A percentile compares a stretch with the other conserved stretches of the same genome.
phyloP scores from a whole-genome alignment of 2,797 vertebrate species.

The Poeciliopsis infans region DNA sequence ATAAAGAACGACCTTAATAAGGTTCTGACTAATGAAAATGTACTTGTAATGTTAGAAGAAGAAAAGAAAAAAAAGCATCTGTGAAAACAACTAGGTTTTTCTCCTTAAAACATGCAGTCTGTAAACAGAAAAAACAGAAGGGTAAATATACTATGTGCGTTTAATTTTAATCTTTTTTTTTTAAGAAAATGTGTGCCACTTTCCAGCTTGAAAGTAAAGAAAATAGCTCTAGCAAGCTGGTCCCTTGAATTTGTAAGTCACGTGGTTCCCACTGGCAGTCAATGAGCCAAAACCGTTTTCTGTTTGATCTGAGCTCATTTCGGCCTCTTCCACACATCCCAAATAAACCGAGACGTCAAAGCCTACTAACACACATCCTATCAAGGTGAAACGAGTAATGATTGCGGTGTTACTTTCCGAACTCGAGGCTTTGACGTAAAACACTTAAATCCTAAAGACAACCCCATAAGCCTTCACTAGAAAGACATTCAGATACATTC shows the following conservation, averaged over 20 bases:
- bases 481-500: conserved; percentile 64
- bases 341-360: conserved; percentile 9
- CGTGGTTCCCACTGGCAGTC: not conserved
- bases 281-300: conserved; percentile 6
- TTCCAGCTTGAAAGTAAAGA: conserved; percentile 1
- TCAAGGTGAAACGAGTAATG: not conserved
- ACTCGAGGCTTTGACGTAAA: conserved; percentile 10
- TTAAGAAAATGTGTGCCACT: conserved; percentile 9
- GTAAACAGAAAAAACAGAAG: conserved; percentile 45
- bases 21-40: conserved; percentile 20
- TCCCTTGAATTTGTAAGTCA: conserved; percentile 3
- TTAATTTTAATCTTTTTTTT: not conserved
- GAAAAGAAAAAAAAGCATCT: not conserved
- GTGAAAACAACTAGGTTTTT: conserved; percentile 5
- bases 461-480: conserved; percentile 22
- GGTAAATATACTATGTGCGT: conserved; percentile 14
- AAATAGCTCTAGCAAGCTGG: conserved; percentile 5
- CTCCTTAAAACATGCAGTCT: conserved; percentile 1
- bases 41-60: not conserved
- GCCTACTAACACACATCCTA: not conserved
- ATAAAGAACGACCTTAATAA: conserved; percentile 20
- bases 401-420: not conserved
- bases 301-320: conserved; percentile 48
- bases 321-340: conserved; percentile 21
- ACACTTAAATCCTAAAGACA: conserved; percentile 23